Evolutionary conservation across 2,888 invertebrate species (phyloP).

Genomic region (Phasia obesa): DNA sequence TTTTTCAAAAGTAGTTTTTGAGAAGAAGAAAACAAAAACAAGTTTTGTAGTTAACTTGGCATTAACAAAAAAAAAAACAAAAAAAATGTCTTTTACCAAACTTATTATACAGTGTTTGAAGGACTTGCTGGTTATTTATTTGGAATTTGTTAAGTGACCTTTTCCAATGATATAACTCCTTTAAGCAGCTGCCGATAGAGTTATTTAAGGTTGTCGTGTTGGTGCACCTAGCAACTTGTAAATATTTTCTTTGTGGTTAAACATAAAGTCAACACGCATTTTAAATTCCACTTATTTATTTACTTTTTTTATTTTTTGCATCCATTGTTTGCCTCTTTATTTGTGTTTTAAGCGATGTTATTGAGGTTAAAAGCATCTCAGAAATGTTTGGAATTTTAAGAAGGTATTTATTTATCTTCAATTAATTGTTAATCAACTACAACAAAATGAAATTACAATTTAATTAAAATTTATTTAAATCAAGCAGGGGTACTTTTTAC

Average conservation of each 20-base stretch:
- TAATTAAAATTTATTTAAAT: neutral
- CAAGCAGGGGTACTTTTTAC: neutral
- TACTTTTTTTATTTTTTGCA: constrained; percentile 11
- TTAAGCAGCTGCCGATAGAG: constrained; percentile 49
- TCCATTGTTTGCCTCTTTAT: constrained; percentile 5
- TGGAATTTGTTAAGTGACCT: neutral
- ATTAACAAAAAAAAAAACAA: constrained; percentile 9
- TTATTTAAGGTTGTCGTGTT: constrained; percentile 47
- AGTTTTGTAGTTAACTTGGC: constrained; percentile 39
- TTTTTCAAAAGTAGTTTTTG: constrained; percentile 20
- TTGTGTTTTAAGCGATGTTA: constrained; percentile 46
- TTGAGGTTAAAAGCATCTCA: constrained; percentile 55
- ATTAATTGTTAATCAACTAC: constrained; percentile 60
- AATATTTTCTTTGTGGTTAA: constrained; percentile 68
- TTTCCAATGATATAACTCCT: constrained; percentile 21
- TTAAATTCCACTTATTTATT: constrained; percentile 49
- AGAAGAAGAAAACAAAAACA: constrained; percentile 12
- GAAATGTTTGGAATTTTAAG: constrained; percentile 66
- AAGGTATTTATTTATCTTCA: constrained; percentile 64
- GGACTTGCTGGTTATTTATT: neutral
- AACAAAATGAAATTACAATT: constrained; percentile 39
- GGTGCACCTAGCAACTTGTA: constrained; percentile 62
- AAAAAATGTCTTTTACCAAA: neutral
- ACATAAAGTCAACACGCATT: constrained; percentile 69
- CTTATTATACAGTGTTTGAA: constrained; percentile 16